Conservation (phyloP, 2,113 vertebrate genomes). For the Sapayoa aenigma region DNA sequence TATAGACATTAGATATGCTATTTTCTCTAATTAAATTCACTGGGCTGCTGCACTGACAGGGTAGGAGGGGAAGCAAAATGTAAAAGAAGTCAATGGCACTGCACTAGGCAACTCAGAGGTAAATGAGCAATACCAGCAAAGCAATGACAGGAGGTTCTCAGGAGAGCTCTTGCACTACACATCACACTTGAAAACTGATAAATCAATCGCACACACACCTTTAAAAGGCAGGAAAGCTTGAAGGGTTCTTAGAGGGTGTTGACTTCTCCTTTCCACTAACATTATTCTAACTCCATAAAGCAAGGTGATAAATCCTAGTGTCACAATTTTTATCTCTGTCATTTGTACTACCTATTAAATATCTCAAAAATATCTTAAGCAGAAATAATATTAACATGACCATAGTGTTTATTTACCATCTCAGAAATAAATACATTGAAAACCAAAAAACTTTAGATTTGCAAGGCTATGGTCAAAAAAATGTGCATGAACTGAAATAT, state of each 20-base stretch:
- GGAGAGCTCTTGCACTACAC: conserved; percentile 38
- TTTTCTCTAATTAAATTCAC: conserved; percentile 66
- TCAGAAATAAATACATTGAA: background rate
- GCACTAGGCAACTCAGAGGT: conserved; percentile 12
- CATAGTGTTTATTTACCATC: background rate
- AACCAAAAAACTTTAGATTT: background rate
- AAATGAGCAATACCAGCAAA: conserved; percentile 38
- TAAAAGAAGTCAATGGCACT: conserved; percentile 37
- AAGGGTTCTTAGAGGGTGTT: conserved; percentile 38
- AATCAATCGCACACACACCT: background rate
- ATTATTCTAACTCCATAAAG: conserved; percentile 36
- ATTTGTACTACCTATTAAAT: background rate
- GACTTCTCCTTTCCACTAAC: conserved; percentile 43
- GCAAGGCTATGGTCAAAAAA: background rate
- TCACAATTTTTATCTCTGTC: background rate
- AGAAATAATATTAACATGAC: background rate
- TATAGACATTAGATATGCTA: conserved; percentile 5
- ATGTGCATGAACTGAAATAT: background rate
- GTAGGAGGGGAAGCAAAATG: conserved; percentile 13
- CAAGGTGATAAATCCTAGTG: conserved; percentile 24
- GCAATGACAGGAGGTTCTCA: conserved; percentile 45
- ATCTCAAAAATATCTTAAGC: background rate
- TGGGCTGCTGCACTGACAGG: conserved; percentile 26
- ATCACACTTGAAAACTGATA: conserved; percentile 19
- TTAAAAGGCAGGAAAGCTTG: conserved; percentile 9